These are phyloP conservation scores for Ciona savignyi DNA, from an alignment of 23 tunicate genomes.

Conservation along the genomic window DNA sequence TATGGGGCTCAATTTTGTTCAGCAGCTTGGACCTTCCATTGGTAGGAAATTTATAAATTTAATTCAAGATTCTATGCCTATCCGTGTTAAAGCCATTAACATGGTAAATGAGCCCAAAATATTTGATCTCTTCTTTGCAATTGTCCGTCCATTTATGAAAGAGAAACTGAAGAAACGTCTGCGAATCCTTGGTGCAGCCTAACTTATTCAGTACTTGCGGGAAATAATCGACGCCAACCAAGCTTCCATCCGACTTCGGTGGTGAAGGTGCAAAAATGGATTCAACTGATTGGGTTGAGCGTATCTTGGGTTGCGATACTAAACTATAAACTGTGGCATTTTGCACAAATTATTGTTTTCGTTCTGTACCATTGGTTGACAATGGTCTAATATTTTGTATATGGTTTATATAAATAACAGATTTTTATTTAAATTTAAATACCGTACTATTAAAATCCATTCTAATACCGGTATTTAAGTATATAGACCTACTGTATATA, in stretches of 20 bases:
- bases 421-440: no score
- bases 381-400: no score
- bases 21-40: slow-evolving; percentile 65
- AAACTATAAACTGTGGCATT: no score
- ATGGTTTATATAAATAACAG: no score
- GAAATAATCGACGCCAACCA: neutral
- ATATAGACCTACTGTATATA: no score
- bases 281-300: slow-evolving; percentile 31
- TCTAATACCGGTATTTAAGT: no score
- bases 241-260: slow-evolving; percentile 35
- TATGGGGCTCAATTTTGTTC: slow-evolving; percentile 27
- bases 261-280: slow-evolving; percentile 61
- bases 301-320: slow-evolving; percentile 21
- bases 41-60: slow-evolving; percentile 43
- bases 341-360: no score
- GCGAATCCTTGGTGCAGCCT: slow-evolving; percentile 7
- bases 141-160: slow-evolving; percentile 74
- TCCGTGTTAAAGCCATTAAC: slow-evolving; percentile 55
- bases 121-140: slow-evolving; percentile 50
- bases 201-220: neutral
- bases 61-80: slow-evolving; percentile 71
- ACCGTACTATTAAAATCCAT: no score
- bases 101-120: slow-evolving; percentile 61
- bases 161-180: slow-evolving; percentile 59
- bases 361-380: no score